These are phyloP conservation scores for Nephila pilipes DNA, from an alignment of 1,140 invertebrate genomes.

Conservation along the genomic window DNA sequence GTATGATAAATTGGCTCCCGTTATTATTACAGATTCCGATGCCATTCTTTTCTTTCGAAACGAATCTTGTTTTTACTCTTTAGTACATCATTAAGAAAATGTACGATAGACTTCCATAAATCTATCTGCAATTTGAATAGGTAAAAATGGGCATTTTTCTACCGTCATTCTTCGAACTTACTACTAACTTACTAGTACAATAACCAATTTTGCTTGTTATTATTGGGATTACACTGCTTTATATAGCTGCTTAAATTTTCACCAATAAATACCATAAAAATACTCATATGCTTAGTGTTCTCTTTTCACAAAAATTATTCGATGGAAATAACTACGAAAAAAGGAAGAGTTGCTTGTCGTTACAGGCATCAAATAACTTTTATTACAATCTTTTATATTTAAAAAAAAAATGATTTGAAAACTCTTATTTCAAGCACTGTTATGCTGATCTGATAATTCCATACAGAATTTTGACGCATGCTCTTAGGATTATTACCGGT, in stretches of 20 bases:
- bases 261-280: too few species aligned
- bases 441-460: background rate
- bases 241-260: background rate
- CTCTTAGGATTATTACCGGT: background rate
- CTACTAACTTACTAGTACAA: conserved; percentile 2
- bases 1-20: background rate
- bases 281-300: too few species aligned
- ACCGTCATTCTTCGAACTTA: background rate
- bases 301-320: too few species aligned
- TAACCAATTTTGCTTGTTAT: background rate
- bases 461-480: background rate
- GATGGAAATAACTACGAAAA: too few species aligned
- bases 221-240: background rate
- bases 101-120: background rate
- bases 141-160: background rate
- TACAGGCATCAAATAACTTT: too few species aligned
- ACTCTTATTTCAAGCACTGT: too few species aligned
- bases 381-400: too few species aligned
- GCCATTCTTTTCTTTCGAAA: background rate
- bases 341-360: too few species aligned
- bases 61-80: background rate
- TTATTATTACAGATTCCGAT: background rate
- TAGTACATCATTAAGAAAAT: background rate
- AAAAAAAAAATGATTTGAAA: too few species aligned
- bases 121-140: background rate